phyloP scores from a whole-genome alignment of 1,140 invertebrate species.

The Propsilocerus akamusi region DNA sequence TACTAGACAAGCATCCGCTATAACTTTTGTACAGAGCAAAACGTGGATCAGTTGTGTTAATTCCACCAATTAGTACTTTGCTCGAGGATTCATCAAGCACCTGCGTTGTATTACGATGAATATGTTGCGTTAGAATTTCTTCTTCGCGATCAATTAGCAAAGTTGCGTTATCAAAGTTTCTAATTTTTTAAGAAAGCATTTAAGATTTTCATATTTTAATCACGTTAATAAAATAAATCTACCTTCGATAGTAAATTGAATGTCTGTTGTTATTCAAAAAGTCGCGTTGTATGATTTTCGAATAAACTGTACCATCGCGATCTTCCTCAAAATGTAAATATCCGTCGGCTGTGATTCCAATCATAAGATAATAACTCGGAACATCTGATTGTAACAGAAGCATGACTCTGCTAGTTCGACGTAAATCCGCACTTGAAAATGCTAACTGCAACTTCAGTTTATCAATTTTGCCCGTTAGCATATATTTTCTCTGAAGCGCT shows the following conservation, averaged over 20 bases:
- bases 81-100: slow-evolving; percentile 44
- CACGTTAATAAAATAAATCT: no score
- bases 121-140: slow-evolving; percentile 42
- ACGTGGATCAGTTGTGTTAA: slow-evolving; percentile 51
- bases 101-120: slow-evolving; percentile 40
- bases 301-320: slow-evolving; percentile 41
- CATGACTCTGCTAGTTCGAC: slow-evolving; percentile 54
- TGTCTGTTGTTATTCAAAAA: slow-evolving; percentile 66
- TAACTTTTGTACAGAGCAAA: slow-evolving; percentile 67
- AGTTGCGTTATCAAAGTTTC: slow-evolving; percentile 47
- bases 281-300: slow-evolving; percentile 50
- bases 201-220: no score
- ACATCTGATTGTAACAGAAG: slow-evolving; percentile 60
- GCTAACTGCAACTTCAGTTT: slow-evolving; percentile 57
- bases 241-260: slow-evolving; percentile 66
- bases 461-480: slow-evolving; percentile 43
- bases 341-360: slow-evolving; percentile 61
- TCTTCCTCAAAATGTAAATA: slow-evolving; percentile 72
- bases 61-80: slow-evolving; percentile 68
- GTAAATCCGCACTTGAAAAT: slow-evolving; percentile 59
- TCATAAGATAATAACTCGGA: slow-evolving; percentile 58
- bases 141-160: slow-evolving; percentile 57
- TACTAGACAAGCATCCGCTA: slow-evolving; percentile 77
- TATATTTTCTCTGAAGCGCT: slow-evolving; percentile 55
- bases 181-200: no score